phyloP scores from a whole-genome alignment of 2,797 vertebrate species.

The Pogoniulus pusillus region DNA sequence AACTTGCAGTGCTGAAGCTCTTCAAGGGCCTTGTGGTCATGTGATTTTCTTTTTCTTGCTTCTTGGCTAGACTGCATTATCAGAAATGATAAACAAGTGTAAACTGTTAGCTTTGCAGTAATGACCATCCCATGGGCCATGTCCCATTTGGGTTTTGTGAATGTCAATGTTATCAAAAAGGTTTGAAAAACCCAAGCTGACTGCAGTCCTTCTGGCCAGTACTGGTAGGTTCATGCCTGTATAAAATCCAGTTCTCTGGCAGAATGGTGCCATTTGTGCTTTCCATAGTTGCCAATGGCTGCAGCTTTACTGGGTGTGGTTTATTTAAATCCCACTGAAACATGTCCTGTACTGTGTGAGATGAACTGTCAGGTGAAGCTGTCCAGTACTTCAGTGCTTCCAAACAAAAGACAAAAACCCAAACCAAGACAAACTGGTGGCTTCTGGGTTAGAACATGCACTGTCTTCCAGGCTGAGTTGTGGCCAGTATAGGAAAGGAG shows the following conservation, averaged over 20 bases:
- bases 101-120: neutral
- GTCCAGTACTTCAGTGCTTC: neutral
- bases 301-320: neutral
- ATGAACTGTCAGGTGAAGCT: neutral
- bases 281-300: neutral
- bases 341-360: neutral
- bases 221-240: neutral
- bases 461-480: neutral
- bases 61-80: neutral
- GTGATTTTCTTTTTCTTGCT: slow-evolving; percentile 9
- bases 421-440: neutral
- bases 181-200: neutral
- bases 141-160: neutral
- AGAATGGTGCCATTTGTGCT: neutral
- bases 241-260: neutral
- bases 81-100: neutral
- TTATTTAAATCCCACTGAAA: slow-evolving; percentile 5
- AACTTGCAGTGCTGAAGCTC: neutral
- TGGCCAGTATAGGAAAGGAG: neutral
- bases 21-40: neutral
- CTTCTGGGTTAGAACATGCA: neutral
- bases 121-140: neutral
- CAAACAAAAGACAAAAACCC: neutral
- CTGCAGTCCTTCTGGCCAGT: neutral
- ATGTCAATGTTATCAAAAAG: neutral